phyloP scores from a whole-genome alignment of 1,140 invertebrate species.

The Aphidius ervi region DNA sequence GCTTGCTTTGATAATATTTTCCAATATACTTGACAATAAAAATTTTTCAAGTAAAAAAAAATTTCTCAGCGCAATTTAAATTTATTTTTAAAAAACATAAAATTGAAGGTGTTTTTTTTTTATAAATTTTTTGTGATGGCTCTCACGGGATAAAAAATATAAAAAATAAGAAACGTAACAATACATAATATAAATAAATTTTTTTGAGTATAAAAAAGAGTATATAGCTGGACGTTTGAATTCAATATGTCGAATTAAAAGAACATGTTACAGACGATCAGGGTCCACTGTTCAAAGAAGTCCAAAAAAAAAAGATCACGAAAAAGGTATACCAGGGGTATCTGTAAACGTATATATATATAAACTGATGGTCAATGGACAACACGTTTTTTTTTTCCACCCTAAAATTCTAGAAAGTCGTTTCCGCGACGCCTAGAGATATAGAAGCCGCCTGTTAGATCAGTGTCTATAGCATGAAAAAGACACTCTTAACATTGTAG shows the following conservation, averaged over 20 bases:
- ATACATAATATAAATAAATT: too few species aligned
- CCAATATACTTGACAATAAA: too few species aligned
- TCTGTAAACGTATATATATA: neutral
- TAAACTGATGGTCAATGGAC: constrained; percentile 1
- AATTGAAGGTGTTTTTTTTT: too few species aligned
- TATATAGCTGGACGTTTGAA: too few species aligned
- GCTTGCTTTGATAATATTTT: too few species aligned
- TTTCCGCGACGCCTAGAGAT: neutral
- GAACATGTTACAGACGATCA: constrained; percentile 6
- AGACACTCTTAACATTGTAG: neutral
- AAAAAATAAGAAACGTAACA: too few species aligned
- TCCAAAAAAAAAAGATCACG: neutral
- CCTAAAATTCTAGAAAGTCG: constrained; percentile 4
- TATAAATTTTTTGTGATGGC: too few species aligned
- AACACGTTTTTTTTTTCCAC: constrained; percentile 4
- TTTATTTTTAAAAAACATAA: too few species aligned
- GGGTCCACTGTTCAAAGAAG: constrained; percentile 1
- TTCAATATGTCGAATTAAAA: constrained; percentile 2
- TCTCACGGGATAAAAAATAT: too few species aligned
- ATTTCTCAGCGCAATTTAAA: too few species aligned
- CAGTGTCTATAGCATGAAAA: constrained; percentile 3
- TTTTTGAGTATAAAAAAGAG: too few species aligned
- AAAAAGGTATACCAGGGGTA: neutral
- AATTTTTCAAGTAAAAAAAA: too few species aligned
- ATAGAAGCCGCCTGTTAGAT: neutral